These are phyloP conservation scores for Caenorhabditis sp. DNA, from an alignment of 2,888 invertebrate genomes.

Conservation along the genomic window DNA sequence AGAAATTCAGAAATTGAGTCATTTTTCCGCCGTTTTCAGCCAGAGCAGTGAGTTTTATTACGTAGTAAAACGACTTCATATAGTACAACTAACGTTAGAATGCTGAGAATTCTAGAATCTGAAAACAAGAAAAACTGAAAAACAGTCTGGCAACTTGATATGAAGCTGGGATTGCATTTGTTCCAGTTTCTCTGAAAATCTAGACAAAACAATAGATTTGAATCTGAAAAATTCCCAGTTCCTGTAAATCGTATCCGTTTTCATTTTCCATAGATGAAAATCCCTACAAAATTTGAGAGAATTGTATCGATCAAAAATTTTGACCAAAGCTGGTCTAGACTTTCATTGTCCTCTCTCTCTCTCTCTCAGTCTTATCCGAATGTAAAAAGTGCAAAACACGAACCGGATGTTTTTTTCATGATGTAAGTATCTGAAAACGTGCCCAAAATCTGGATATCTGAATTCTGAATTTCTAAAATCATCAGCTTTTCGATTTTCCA, in stretches of 20 bases:
- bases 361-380: not conserved
- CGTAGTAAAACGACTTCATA: too few species aligned
- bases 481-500: not conserved
- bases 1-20: not conserved
- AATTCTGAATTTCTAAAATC: too few species aligned
- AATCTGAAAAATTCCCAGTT: not conserved
- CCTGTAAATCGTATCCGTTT: too few species aligned
- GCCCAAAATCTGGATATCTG: too few species aligned
- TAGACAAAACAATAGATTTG: not conserved
- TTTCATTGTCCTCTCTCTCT: not conserved
- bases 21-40: too few species aligned
- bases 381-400: constrained; percentile 1
- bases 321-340: not conserved
- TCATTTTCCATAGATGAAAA: not conserved
- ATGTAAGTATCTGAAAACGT: too few species aligned
- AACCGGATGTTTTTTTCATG: too few species aligned
- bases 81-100: too few species aligned
- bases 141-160: not conserved
- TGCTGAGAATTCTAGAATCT: not conserved
- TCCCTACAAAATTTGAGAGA: not conserved
- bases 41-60: too few species aligned
- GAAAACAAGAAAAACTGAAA: not conserved
- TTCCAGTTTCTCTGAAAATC: not conserved
- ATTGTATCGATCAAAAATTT: not conserved
- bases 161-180: not conserved